Evolutionary conservation across 1,140 invertebrate genomes (phyloP).

Genomic region (Orchestia grillus): DNA sequence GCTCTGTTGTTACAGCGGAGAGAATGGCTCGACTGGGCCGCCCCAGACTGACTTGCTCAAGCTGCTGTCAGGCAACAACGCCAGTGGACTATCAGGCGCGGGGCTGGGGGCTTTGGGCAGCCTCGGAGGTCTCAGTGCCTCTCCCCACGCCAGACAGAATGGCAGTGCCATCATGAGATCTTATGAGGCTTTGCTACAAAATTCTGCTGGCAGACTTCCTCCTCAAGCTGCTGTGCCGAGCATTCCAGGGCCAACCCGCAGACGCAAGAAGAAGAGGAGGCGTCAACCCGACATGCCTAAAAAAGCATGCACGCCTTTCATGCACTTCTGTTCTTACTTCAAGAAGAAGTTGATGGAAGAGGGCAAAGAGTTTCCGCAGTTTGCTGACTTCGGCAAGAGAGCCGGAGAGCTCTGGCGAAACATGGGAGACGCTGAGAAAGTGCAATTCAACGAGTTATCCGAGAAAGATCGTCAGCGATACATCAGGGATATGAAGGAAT

Average conservation of each 20-base stretch:
- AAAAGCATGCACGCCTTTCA: constrained; percentile 68
- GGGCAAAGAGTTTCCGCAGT: constrained; percentile 68
- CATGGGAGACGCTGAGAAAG: constrained; percentile 66
- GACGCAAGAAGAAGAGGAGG: constrained; percentile 68
- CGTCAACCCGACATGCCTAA: constrained; percentile 68
- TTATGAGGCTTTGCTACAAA: constrained; percentile 67
- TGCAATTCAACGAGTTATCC: constrained; percentile 67
- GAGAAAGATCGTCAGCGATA: constrained; percentile 67
- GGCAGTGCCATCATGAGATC: constrained; percentile 65
- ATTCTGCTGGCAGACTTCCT: constrained; percentile 62
- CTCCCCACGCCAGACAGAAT: constrained; percentile 67
- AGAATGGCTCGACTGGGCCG: constrained; percentile 67
- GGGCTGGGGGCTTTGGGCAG: constrained; percentile 65
- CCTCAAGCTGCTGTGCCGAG: constrained; percentile 65
- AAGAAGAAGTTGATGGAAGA: constrained; percentile 68
- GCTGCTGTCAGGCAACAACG: constrained; percentile 64
- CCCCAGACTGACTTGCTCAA: constrained; percentile 68
- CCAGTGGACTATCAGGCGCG: constrained; percentile 62
- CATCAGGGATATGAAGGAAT: constrained; percentile 68
- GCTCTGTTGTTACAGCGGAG: constrained; percentile 66
- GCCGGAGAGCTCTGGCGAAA: constrained; percentile 68
- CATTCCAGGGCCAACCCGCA: constrained; percentile 65
- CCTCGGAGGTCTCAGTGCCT: constrained; percentile 64
- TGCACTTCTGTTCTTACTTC: constrained; percentile 68
- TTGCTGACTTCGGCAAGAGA: constrained; percentile 68